Percentiles rank a stretch among this genome's conserved stretches.
Evolutionary conservation across 2,797 vertebrate genomes (phyloP).

Genomic region (Myiothlypis coronata): DNA sequence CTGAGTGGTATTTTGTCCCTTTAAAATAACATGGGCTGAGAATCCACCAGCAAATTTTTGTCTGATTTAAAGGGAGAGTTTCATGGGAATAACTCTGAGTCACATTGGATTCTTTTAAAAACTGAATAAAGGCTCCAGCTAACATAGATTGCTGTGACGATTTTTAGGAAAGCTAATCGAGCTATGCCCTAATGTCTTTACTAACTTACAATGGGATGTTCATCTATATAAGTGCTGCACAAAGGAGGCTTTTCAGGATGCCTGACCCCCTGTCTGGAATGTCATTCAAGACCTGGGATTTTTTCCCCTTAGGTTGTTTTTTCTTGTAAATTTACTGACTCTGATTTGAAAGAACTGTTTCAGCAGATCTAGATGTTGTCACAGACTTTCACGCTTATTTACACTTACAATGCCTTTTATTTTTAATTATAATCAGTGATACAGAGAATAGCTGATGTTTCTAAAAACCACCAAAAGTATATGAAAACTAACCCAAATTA

Average conservation of each 20-base stretch:
- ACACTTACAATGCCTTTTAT: not conserved
- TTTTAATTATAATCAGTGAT: not conserved
- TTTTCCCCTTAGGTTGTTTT: not conserved
- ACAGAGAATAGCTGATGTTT: not conserved
- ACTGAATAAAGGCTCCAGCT: not conserved
- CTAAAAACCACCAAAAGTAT: not conserved
- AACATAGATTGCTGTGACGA: not conserved
- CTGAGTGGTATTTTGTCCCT: not conserved
- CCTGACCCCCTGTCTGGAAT: not conserved
- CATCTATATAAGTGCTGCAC: not conserved
- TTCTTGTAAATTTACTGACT: not conserved
- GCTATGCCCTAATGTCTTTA: not conserved
- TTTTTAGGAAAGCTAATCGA: not conserved
- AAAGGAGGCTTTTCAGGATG: not conserved
- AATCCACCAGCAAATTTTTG: not conserved
- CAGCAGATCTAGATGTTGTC: not conserved
- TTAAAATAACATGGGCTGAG: not conserved
- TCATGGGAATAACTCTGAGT: not conserved
- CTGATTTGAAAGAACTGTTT: not conserved
- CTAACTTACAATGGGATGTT: not conserved
- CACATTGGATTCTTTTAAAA: not conserved
- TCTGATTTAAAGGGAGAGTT: not conserved
- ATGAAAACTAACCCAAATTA: not conserved
- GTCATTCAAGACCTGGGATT: accelerated
- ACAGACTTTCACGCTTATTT: not conserved